Evolutionary conservation across 2,113 vertebrate genomes (phyloP), one percentile per base, ranked within the genome.

Genomic region (Tetrax tetrax): DNA sequence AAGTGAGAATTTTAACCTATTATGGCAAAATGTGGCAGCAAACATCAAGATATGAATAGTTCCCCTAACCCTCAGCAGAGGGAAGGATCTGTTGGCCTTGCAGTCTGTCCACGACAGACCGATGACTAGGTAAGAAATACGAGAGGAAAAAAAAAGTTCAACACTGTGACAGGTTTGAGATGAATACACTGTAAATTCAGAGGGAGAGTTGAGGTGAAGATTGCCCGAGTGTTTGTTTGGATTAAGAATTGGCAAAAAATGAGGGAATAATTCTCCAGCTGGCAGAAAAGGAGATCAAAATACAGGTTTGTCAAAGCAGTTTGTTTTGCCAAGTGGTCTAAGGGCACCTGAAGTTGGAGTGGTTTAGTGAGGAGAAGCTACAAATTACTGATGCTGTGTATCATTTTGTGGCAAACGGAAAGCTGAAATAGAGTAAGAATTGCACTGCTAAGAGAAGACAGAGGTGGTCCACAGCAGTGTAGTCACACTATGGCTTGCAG

Each of bases 131-230:
- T 38, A 79, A 92, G 64, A 91, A 94, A 90, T 83, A 88, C 0
- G 15, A 70, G n/a, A 69, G 23, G 33, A 47, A 96, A 83, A 85
- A 95, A 92, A 96, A 93, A 86, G 59, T 80, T 91, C 75, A 70
- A 59, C 37, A 43, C 43, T 35, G 75, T 93, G 95, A 78, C 78
- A 88, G 66, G 47, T 88, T 94, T 90, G 76, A 91, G 78, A 93
- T 88, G 51, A 94, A 93, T 69, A 92, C 86, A 86, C 83, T 78
- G 71, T 94, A 95, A 94, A 96, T 88, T 96, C 78, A 87, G 80
- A 78, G 10, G 33, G 71, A 94, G 60, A 90, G 41, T 10, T 77
- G 60, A 94, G 38, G 51, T 28, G 56, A 90, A 93, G 79, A 88
- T 85, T 90, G 54, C 76, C 84, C 57, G 54, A 87, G 33, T 43